Percentiles rank a stretch among this genome's conserved stretches.
Conservation (phyloP, 2,797 vertebrate genomes). For the Neopelma chrysocephalum region DNA sequence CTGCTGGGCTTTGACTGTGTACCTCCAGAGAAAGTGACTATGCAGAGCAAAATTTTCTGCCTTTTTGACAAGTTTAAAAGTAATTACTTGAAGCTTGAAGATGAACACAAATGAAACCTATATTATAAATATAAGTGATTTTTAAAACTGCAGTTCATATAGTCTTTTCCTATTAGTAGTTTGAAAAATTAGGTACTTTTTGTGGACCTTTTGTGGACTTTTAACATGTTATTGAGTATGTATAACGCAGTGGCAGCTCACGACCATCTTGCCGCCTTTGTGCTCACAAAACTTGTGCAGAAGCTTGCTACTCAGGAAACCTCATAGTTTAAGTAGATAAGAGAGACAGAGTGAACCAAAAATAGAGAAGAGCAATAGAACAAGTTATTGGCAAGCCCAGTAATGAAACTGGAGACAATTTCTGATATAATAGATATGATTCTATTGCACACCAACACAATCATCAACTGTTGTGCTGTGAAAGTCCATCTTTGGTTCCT, state of each 20-base stretch:
- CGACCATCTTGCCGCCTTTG: neutral
- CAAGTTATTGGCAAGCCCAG: neutral
- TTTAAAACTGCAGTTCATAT: neutral
- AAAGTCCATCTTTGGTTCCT: neutral
- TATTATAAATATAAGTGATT: neutral
- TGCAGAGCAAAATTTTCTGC: neutral
- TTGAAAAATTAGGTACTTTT: neutral
- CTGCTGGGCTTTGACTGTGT: neutral
- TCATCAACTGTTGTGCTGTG: neutral
- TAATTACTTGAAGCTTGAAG: neutral
- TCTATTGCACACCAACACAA: neutral
- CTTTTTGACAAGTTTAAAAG: neutral
- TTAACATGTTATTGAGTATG: rapidly evolving
- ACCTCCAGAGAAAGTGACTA: neutral
- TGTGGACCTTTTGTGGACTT: neutral
- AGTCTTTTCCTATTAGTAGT: neutral
- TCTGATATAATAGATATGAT: neutral
- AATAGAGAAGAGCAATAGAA: neutral
- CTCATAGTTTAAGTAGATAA: neutral
- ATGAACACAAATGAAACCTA: neutral
- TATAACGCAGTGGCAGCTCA: neutral
- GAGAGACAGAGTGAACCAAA: neutral
- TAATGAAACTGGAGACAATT: neutral
- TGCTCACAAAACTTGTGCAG: neutral
- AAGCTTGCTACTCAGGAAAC: neutral